Evolutionary conservation across 2,113 vertebrate species (phyloP).

Genomic region (Ivindomyrus marchei): DNA sequence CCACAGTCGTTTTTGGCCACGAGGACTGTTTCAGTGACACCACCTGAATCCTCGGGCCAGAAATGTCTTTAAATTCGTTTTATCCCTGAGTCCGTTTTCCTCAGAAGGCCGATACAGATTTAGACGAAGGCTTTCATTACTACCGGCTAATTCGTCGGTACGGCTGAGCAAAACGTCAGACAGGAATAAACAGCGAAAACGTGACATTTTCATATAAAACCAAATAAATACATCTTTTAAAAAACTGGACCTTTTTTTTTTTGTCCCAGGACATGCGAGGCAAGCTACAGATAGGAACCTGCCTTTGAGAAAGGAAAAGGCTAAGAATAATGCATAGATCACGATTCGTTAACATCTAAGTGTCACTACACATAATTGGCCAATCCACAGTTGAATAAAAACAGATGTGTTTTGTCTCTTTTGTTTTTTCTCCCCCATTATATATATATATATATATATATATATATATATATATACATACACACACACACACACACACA

Average conservation of each 20-base stretch:
- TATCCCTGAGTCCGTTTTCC: slow-evolving; percentile 1
- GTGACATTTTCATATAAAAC: slow-evolving; percentile 69
- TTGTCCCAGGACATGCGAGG: slow-evolving; percentile 56
- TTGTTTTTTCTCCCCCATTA: not conserved
- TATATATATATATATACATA: not conserved
- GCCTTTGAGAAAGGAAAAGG: slow-evolving; percentile 46
- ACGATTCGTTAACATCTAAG: slow-evolving; percentile 46
- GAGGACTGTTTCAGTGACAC: not conserved
- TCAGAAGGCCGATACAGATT: not conserved
- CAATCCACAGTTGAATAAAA: slow-evolving; percentile 27
- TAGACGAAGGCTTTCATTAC: slow-evolving; percentile 49
- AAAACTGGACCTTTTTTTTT: slow-evolving; percentile 63
- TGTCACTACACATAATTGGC: slow-evolving; percentile 34
- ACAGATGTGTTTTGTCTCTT: slow-evolving; percentile 2
- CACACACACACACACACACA: too few species aligned
- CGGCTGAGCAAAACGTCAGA: slow-evolving; percentile 43
- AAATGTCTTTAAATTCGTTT: not conserved
- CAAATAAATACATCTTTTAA: slow-evolving; percentile 76
- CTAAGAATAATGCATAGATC: slow-evolving; percentile 71
- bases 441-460: not conserved
- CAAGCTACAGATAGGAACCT: slow-evolving; percentile 53
- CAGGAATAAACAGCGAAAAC: slow-evolving; percentile 50
- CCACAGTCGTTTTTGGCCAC: not conserved
- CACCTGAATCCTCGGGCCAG: not conserved
- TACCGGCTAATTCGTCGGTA: slow-evolving; percentile 50